Evolutionary conservation across 1,140 invertebrate genomes (phyloP).

Genomic region (Meloidogyne hapla): DNA sequence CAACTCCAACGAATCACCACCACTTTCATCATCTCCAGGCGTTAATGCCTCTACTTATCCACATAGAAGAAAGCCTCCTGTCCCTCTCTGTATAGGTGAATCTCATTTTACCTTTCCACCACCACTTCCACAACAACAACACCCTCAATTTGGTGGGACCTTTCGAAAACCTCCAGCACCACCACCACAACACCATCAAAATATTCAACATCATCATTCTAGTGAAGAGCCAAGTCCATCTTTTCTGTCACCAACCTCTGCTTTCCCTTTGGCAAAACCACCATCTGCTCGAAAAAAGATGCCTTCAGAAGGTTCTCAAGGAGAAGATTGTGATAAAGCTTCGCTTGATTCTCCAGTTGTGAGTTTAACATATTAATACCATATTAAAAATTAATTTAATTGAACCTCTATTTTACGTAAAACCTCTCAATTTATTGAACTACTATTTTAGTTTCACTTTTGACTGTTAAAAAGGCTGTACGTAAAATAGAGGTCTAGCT

Average conservation of each 20-base stretch:
- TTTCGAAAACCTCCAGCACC: slow-evolving; percentile 34
- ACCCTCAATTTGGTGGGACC: neutral
- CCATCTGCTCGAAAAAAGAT: slow-evolving; percentile 15
- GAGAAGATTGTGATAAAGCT: neutral
- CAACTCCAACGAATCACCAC: slow-evolving; percentile 9
- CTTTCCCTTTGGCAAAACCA: slow-evolving; percentile 23
- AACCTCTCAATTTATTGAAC: too few relatives aligned
- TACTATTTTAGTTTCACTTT: too few relatives aligned
- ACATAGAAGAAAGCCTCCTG: slow-evolving; percentile 32
- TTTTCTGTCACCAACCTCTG: neutral
- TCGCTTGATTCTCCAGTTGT: neutral
- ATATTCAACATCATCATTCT: slow-evolving; percentile 13
- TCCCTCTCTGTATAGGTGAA: slow-evolving; percentile 45
- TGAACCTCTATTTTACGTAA: too few relatives aligned
- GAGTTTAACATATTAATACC: neutral
- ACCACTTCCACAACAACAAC: slow-evolving; percentile 11
- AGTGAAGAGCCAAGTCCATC: neutral
- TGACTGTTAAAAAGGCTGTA: too few relatives aligned
- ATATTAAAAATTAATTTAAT: too few relatives aligned
- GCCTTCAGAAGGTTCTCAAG: slow-evolving; percentile 13
- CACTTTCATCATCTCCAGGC: slow-evolving; percentile 12
- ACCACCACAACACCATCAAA: slow-evolving; percentile 7
- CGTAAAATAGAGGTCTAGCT: too few relatives aligned
- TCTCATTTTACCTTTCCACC: slow-evolving; percentile 50
- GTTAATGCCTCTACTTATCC: slow-evolving; percentile 11